These are phyloP conservation scores for Pediacus dermestoides DNA, from an alignment of 2,888 invertebrate species.

Conservation along the genomic window DNA sequence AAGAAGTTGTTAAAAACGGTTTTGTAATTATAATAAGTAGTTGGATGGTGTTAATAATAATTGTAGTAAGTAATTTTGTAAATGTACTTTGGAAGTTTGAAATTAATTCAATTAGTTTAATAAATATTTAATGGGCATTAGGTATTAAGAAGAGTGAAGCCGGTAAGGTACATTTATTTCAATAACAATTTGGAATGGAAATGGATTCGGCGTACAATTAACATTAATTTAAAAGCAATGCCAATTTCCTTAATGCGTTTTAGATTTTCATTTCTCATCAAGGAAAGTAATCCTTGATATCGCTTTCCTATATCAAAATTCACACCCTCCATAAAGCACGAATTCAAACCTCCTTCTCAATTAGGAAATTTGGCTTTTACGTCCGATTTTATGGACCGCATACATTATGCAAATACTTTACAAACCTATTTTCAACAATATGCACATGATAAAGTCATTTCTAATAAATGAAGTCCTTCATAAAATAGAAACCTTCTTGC, in stretches of 20 bases:
- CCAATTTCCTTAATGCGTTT: slow-evolving; percentile 52
- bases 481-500: too few relatives aligned
- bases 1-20: too few relatives aligned
- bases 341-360: slow-evolving; percentile 45
- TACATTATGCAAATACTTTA: slow-evolving; percentile 41
- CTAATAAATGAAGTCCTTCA: too few relatives aligned
- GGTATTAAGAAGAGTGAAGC: slow-evolving; percentile 30
- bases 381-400: slow-evolving; percentile 43
- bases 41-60: slow-evolving; percentile 2
- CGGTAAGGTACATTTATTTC: slow-evolving; percentile 33
- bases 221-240: slow-evolving; percentile 50
- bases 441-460: slow-evolving; percentile 22
- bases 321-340: slow-evolving; percentile 45
- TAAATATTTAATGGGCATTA: slow-evolving; percentile 39
- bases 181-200: slow-evolving; percentile 44
- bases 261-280: slow-evolving; percentile 52
- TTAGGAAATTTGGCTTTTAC: slow-evolving; percentile 49
- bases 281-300: slow-evolving; percentile 49
- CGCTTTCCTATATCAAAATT: slow-evolving; percentile 49
- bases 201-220: slow-evolving; percentile 46
- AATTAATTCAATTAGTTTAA: slow-evolving; percentile 35
- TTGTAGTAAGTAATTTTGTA: slow-evolving; percentile 16
- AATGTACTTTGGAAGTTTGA: slow-evolving; percentile 11
- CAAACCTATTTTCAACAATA: slow-evolving; percentile 27
- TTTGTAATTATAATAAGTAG: neutral